phyloP scores from a whole-genome alignment of 2,113 vertebrate species.

The Corythornis madagascariensis region DNA sequence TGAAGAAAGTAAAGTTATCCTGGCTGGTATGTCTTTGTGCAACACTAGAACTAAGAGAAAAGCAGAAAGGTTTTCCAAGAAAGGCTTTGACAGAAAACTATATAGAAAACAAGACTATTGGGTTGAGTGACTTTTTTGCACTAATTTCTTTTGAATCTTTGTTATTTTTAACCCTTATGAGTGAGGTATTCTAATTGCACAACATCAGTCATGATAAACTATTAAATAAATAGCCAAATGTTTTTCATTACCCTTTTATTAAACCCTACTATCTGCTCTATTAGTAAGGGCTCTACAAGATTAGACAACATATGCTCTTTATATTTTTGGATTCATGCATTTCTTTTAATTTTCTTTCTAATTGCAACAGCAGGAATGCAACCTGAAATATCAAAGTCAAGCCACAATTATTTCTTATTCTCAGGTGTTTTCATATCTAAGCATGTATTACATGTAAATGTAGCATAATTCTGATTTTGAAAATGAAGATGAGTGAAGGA shows the following conservation, averaged over 20 bases:
- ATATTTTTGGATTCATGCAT: background rate
- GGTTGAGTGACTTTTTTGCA: background rate
- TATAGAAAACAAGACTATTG: background rate
- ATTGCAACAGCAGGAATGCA: background rate
- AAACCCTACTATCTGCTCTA: background rate
- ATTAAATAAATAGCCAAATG: background rate
- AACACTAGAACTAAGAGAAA: background rate
- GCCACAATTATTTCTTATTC: background rate
- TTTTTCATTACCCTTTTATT: background rate
- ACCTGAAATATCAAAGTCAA: background rate
- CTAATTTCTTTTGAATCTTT: background rate
- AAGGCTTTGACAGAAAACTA: background rate
- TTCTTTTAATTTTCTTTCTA: background rate
- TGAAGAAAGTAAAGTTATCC: background rate
- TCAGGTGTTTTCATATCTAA: background rate
- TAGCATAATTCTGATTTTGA: background rate
- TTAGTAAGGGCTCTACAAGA: background rate
- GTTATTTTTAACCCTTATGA: background rate
- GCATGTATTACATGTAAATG: background rate
- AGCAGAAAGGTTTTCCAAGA: background rate
- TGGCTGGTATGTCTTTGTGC: background rate
- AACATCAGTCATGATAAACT: background rate
- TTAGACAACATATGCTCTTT: background rate
- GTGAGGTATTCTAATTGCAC: background rate
- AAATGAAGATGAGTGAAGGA: background rate